Percentiles rank a stretch among this genome's conserved stretches.
These are phyloP conservation scores for Torymus texanus DNA, from an alignment of 2,888 invertebrate genomes.

Conservation along the genomic window DNA sequence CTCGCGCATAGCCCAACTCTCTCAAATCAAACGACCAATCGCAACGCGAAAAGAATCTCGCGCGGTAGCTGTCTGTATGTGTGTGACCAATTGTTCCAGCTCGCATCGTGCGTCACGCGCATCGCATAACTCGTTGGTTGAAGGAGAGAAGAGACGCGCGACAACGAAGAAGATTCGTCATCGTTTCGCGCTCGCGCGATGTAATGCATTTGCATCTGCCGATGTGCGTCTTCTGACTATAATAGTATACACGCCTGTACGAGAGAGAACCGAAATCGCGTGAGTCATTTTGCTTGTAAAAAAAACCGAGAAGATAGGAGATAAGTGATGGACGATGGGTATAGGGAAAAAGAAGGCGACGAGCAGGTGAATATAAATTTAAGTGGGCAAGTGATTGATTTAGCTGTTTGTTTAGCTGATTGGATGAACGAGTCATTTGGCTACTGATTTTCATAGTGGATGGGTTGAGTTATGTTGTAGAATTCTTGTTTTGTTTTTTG, in stretches of 20 bases:
- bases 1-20: too few species aligned
- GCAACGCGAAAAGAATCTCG: constrained; percentile 10
- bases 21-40: background rate
- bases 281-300: too few species aligned
- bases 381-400: too few species aligned
- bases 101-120: constrained; percentile 6
- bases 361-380: too few species aligned
- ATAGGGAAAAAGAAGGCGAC: too few species aligned
- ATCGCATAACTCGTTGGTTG: background rate
- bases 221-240: constrained; percentile 9
- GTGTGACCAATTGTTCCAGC: background rate
- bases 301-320: too few species aligned
- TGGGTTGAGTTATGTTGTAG: too few species aligned
- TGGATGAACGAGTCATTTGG: too few species aligned
- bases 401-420: too few species aligned
- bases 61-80: constrained; percentile 1
- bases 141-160: background rate
- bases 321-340: too few species aligned
- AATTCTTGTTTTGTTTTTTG: too few species aligned
- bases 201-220: constrained; percentile 30
- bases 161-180: constrained; percentile 39
- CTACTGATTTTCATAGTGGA: too few species aligned
- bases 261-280: background rate
- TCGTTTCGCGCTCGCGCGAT: constrained; percentile 24
- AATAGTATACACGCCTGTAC: background rate